Percentiles rank a stretch among this genome's conserved stretches.
These are phyloP conservation scores for Troilus luridus DNA, from an alignment of 2,888 invertebrate genomes.

Conservation along the genomic window DNA sequence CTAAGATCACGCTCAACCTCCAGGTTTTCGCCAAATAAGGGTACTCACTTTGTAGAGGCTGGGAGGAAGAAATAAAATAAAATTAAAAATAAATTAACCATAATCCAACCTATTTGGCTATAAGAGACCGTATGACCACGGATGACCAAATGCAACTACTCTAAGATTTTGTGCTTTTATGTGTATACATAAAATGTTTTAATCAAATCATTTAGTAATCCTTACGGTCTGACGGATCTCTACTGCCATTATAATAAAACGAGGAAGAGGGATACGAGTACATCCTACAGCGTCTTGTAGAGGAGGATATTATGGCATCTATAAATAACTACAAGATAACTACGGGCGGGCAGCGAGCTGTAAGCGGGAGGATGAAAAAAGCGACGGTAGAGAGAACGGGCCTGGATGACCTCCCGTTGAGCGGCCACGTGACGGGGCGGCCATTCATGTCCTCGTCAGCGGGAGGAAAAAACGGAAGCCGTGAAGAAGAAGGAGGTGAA, in stretches of 20 bases:
- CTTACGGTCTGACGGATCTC: neutral
- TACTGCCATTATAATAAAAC: neutral
- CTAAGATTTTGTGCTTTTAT: no score
- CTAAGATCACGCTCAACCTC: no score
- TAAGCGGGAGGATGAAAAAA: constrained; percentile 34
- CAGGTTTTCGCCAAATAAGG: no score
- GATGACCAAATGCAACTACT: no score
- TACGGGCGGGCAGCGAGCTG: constrained; percentile 41
- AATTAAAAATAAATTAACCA: no score
- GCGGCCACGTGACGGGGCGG: constrained; percentile 51
- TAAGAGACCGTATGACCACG: no score
- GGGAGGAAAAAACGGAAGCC: constrained; percentile 36
- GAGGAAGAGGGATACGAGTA: neutral
- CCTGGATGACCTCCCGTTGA: constrained; percentile 36
- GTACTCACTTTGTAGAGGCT: no score
- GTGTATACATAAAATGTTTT: neutral
- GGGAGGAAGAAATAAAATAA: no score
- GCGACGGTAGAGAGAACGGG: constrained; percentile 24
- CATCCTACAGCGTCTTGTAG: neutral
- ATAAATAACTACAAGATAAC: constrained; percentile 18
- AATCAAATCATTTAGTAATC: neutral
- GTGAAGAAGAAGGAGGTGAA: constrained; percentile 50
- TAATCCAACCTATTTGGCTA: no score
- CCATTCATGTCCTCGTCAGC: constrained; percentile 54
- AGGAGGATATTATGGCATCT: neutral